Conservation (phyloP, 2,113 vertebrate genomes). For the Ia io region DNA sequence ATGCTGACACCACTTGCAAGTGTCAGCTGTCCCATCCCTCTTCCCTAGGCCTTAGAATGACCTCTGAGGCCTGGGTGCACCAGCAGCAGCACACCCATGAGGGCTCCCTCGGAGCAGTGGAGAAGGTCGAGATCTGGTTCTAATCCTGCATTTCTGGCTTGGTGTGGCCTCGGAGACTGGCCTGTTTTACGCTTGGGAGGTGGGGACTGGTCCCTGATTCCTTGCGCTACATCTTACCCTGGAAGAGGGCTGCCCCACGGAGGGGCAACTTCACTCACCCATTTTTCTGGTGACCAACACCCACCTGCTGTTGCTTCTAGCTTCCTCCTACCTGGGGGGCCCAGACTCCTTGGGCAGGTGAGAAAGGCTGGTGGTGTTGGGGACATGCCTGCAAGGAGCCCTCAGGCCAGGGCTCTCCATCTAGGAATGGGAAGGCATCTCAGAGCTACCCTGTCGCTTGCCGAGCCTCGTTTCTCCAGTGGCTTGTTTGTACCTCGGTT, state of each 20-base stretch:
- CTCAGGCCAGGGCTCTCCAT: neutral
- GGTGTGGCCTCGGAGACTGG: neutral
- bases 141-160: neutral
- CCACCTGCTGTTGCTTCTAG: neutral
- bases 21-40: neutral
- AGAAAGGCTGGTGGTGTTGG: neutral
- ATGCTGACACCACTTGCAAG: neutral
- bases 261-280: neutral
- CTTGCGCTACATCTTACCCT: neutral
- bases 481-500: neutral
- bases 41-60: neutral
- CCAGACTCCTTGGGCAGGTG: neutral
- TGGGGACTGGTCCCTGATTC: neutral
- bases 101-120: rapidly evolving
- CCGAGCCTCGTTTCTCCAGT: rapidly evolving
- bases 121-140: neutral
- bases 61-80: neutral
- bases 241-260: neutral
- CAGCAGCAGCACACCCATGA: neutral
- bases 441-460: rapidly evolving
- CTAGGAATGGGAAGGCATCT: neutral
- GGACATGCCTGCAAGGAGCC: neutral
- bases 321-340: neutral
- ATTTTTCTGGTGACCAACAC: neutral
- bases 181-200: neutral